A percentile compares a stretch with the other conserved stretches of the same genome.
Evolutionary conservation across 2,888 invertebrate genomes (phyloP).

Genomic region (Aphrophora alni): DNA sequence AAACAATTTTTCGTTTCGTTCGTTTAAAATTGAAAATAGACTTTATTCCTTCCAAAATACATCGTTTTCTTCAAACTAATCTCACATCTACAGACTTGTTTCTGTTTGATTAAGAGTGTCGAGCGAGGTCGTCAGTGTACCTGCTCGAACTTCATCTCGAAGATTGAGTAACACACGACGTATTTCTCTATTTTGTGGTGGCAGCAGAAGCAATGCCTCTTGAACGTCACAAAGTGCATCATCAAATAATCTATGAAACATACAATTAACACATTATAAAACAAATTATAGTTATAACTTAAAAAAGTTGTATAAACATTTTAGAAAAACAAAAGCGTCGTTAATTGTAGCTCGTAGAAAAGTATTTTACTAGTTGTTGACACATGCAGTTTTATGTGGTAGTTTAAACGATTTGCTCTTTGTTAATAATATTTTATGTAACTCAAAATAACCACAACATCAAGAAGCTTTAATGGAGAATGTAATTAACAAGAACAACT

Average conservation of each 20-base stretch:
- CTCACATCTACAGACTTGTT: conserved; percentile 47
- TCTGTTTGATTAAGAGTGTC: conserved; percentile 50
- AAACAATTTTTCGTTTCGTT: background rate
- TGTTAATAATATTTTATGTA: no score
- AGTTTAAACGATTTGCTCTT: no score
- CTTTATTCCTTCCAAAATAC: background rate
- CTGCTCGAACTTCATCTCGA: conserved; percentile 70
- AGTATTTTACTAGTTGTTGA: no score
- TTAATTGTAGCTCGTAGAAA: no score
- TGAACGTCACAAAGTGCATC: conserved; percentile 81
- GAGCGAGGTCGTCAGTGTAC: conserved; percentile 45
- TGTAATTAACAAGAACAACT: no score
- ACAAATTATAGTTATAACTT: no score
- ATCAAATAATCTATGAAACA: conserved; percentile 67
- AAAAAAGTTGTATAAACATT: no score
- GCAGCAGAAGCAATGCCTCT: conserved; percentile 77
- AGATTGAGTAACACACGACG: conserved; percentile 75
- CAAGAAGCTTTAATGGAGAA: no score
- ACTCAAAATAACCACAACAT: no score
- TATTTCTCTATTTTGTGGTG: conserved; percentile 71
- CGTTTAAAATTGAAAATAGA: background rate
- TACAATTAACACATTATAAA: no score
- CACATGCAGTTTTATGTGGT: no score
- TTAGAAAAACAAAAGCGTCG: no score
- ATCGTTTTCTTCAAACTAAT: background rate